Evolutionary conservation across 2,797 vertebrate species (phyloP).

Genomic region (Silurus aristotelis): DNA sequence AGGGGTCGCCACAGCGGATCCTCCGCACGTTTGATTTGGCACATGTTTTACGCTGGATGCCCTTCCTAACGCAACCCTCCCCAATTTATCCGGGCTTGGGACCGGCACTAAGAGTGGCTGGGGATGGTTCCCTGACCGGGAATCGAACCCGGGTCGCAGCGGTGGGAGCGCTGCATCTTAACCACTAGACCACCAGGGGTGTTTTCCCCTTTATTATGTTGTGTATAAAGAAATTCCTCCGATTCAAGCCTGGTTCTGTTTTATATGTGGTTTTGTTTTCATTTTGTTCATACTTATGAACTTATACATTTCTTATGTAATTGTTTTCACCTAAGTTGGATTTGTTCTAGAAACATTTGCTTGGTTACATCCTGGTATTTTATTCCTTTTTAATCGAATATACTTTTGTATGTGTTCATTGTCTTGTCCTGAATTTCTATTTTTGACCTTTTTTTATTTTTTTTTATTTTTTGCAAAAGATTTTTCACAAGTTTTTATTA

Average conservation of each 20-base stretch:
- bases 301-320: background rate
- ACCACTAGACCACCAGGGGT: no score
- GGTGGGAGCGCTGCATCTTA: no score
- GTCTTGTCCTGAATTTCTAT: background rate
- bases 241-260: background rate
- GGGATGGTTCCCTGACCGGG: no score
- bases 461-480: background rate
- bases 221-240: background rate
- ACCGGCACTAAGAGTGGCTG: no score
- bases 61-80: no score
- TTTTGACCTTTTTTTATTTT: no score
- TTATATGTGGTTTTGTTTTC: background rate
- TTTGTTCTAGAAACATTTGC: background rate
- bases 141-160: no score
- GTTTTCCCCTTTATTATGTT: background rate
- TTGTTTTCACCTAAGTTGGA: background rate
- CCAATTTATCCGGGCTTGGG: no score
- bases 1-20: no score
- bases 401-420: background rate
- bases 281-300: background rate
- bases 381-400: background rate
- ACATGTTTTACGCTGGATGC: no score
- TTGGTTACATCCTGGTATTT: background rate
- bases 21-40: no score
- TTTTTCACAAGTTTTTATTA: background rate